phyloP scores from a whole-genome alignment of 1,140 invertebrate genomes.

The Brachionus rotundiformis region DNA sequence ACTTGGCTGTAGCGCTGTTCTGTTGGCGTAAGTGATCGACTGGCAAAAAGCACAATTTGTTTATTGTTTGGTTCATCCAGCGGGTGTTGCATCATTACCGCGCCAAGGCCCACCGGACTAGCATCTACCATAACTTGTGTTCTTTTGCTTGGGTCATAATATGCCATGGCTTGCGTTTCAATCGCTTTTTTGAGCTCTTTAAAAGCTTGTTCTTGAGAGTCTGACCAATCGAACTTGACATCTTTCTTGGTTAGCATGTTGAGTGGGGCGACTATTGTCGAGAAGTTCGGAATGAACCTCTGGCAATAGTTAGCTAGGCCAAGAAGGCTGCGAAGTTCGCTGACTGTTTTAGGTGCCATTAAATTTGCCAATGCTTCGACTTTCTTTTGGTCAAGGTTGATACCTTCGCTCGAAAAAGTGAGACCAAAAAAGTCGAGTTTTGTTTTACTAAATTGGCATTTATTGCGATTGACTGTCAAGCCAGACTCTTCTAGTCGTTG shows the following conservation, averaged over 20 bases:
- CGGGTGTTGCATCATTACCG: no score
- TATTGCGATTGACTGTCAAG: not conserved
- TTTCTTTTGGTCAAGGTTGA: not conserved
- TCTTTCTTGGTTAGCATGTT: slow-evolving; percentile 53
- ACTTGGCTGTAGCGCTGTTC: no score
- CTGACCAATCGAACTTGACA: slow-evolving; percentile 53
- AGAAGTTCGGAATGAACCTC: slow-evolving; percentile 53
- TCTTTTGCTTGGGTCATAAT: no score
- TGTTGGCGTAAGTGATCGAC: no score
- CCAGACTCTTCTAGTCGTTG: not conserved
- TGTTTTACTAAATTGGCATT: not conserved
- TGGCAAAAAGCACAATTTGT: no score
- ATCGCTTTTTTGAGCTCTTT: slow-evolving; percentile 52
- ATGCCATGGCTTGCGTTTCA: not conserved
- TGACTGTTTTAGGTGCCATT: not conserved
- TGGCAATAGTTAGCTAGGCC: slow-evolving; percentile 49
- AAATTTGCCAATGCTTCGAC: not conserved
- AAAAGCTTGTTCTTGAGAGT: slow-evolving; percentile 53
- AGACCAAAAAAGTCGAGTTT: not conserved
- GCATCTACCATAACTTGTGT: no score
- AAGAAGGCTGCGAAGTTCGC: not conserved
- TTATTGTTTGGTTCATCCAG: no score
- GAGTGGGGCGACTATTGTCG: slow-evolving; percentile 54
- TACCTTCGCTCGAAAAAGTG: not conserved
- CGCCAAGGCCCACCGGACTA: no score